Conservation (phyloP, 2,797 vertebrate species). For the Antennarius maculatus region DNA sequence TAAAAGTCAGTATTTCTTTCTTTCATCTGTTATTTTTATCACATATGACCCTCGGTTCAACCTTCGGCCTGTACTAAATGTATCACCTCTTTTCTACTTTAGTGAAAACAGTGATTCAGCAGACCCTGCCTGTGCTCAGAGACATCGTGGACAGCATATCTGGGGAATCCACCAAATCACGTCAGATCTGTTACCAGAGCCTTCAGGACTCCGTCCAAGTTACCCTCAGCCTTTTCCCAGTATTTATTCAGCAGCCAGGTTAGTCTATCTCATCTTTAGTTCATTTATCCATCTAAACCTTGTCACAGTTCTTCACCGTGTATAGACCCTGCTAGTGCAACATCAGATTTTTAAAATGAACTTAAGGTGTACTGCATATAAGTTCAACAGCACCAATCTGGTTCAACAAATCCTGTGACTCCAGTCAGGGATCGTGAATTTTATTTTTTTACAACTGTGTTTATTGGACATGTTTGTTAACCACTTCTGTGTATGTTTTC, state of each 20-base stretch:
- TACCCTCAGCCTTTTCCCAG: conserved; percentile 93
- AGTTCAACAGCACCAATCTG: too few species aligned
- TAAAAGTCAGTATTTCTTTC: conserved; percentile 58
- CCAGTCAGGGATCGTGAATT: too few species aligned
- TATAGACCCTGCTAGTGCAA: too few species aligned
- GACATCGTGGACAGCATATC: conserved; percentile 95
- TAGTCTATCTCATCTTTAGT: conserved; percentile 39
- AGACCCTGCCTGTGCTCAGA: conserved; percentile 90
- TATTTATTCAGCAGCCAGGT: conserved; percentile 98
- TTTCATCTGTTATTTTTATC: neutral
- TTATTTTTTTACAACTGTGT: too few species aligned
- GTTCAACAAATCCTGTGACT: too few species aligned
- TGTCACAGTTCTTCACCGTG: neutral
- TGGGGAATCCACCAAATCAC: conserved; percentile 95
- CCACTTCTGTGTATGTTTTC: too few species aligned
- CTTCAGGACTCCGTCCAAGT: conserved; percentile 98
- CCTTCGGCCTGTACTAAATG: neutral
- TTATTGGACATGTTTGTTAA: too few species aligned
- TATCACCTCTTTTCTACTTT: conserved; percentile 13
- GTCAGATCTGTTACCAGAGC: conserved; percentile 98
- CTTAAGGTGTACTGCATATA: too few species aligned
- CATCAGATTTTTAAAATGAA: too few species aligned
- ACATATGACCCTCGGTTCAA: neutral
- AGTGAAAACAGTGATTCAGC: conserved; percentile 94
- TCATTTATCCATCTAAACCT: neutral